phyloP scores from a whole-genome alignment of 2,888 invertebrate genomes.

The Aphrophora alni region DNA sequence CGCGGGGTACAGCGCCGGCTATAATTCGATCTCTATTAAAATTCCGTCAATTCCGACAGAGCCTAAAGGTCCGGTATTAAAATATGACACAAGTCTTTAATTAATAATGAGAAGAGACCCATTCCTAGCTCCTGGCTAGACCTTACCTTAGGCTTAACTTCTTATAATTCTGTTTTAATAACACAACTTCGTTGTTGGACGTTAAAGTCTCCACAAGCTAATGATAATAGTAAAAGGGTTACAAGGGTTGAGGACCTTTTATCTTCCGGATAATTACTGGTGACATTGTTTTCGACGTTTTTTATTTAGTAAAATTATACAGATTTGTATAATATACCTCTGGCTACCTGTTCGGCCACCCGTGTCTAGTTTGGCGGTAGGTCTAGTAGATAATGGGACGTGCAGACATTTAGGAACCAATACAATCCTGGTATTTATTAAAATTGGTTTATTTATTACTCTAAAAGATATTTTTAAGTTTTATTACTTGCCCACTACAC shows the following conservation, averaged over 20 bases:
- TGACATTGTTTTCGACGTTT: neutral
- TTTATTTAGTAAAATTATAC: neutral
- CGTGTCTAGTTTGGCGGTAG: neutral
- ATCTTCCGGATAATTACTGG: neutral
- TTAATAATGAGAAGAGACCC: neutral
- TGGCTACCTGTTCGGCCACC: neutral
- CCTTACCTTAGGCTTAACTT: neutral
- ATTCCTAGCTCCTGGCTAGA: neutral
- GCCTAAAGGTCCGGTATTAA: neutral
- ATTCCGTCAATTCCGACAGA: neutral
- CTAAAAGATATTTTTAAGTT: no score
- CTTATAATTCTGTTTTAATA: neutral
- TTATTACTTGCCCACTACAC: no score
- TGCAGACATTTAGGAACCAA: neutral
- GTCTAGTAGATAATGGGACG: neutral
- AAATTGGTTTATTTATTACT: no score
- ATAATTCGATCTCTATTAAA: neutral
- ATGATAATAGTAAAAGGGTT: neutral
- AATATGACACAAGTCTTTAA: neutral
- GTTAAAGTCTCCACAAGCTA: neutral
- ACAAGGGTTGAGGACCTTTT: neutral
- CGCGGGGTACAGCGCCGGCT: neutral
- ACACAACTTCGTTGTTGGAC: neutral
- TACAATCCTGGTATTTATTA: no score
- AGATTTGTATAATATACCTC: neutral